These are phyloP conservation scores for Burhinus oedicnemus DNA, from an alignment of 2,113 vertebrate genomes.

Conservation along the genomic window DNA sequence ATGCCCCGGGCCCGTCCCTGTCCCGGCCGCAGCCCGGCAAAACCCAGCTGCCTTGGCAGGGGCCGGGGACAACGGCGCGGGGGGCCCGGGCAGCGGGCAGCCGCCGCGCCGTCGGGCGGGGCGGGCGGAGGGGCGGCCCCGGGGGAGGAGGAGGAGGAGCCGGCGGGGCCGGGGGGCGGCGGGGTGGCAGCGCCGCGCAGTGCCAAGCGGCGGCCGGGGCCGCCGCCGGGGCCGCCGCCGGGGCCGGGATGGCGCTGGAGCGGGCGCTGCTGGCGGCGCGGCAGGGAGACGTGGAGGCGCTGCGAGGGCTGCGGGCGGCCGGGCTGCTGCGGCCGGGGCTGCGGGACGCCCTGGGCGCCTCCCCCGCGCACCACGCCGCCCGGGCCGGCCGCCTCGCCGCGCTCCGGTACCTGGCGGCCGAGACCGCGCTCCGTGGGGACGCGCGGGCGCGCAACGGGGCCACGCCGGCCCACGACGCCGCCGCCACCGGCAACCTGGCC, in stretches of 20 bases:
- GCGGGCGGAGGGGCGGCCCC: background rate
- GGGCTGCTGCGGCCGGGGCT: slow-evolving; percentile 75
- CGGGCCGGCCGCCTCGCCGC: slow-evolving; percentile 84
- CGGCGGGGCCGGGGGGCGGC: background rate
- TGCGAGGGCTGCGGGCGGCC: slow-evolving; percentile 75
- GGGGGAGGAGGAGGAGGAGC: background rate
- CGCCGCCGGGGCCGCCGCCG: background rate
- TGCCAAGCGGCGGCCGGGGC: background rate
- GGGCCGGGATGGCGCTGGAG: slow-evolving; percentile 79
- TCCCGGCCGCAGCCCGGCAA: background rate
- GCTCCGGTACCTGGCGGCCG: slow-evolving; percentile 89
- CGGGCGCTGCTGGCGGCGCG: slow-evolving; percentile 83
- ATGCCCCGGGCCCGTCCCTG: background rate
- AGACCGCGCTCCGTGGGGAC: slow-evolving; percentile 79
- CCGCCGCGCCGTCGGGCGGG: background rate
- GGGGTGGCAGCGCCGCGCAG: background rate
- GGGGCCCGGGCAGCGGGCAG: background rate
- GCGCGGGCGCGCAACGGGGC: slow-evolving; percentile 88
- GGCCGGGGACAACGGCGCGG: background rate
- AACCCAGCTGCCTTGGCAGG: background rate
- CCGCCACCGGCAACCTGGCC: slow-evolving; percentile 91
- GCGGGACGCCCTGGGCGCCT: slow-evolving; percentile 85
- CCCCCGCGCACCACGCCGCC: slow-evolving; percentile 89
- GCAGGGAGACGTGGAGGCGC: slow-evolving; percentile 84
- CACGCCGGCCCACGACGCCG: slow-evolving; percentile 91